phyloP scores from a whole-genome alignment of 1,140 invertebrate species.

The Cydia strobilella region DNA sequence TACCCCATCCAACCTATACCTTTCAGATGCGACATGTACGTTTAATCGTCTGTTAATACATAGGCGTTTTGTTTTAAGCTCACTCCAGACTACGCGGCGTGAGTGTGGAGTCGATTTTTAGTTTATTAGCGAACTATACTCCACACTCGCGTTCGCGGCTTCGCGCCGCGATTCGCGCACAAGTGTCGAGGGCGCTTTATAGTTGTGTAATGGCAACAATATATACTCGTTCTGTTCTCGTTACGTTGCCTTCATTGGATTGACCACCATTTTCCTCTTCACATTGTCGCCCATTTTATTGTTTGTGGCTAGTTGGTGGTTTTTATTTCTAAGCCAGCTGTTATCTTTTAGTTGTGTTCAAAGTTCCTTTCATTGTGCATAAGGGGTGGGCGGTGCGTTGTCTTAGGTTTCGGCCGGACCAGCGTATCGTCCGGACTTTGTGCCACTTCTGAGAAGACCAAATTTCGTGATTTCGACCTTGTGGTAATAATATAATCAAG shows the following conservation, averaged over 20 bases:
- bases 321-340: constrained; percentile 47
- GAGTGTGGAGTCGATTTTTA: too few species aligned
- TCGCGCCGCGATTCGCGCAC: too few species aligned
- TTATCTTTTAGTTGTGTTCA: constrained; percentile 68
- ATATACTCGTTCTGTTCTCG: too few species aligned
- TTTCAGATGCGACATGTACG: too few species aligned
- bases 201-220: constrained; percentile 10
- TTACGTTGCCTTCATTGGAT: neutral
- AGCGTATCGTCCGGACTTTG: constrained; percentile 75
- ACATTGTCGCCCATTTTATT: constrained; percentile 37
- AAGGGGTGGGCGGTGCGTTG: constrained; percentile 75
- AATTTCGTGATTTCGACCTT: constrained; percentile 46
- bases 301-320: constrained; percentile 56
- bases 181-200: too few species aligned
- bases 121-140: too few species aligned
- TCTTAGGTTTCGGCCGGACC: constrained; percentile 77
- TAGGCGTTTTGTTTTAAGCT: too few species aligned
- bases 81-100: too few species aligned
- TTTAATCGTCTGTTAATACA: too few species aligned
- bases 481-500: constrained; percentile 39
- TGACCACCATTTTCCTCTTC: constrained; percentile 31
- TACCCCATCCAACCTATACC: too few species aligned
- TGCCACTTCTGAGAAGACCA: constrained; percentile 39
- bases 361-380: constrained; percentile 64
- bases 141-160: too few species aligned